Evolutionary conservation across 2,113 vertebrate genomes (phyloP).

Genomic region (Gnathonemus longibarbis): DNA sequence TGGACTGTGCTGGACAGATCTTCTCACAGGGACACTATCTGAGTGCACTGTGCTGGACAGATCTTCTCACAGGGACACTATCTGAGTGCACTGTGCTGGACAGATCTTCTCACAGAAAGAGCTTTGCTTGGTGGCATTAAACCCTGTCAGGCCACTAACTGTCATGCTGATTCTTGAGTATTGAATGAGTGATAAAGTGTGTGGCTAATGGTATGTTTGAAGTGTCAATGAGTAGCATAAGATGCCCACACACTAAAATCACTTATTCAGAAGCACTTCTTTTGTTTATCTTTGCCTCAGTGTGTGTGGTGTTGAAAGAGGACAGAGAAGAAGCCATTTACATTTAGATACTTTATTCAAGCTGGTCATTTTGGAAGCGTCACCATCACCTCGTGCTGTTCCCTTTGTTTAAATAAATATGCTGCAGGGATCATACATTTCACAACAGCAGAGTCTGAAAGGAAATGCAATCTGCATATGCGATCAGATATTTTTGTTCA

Average conservation of each 20-base stretch:
- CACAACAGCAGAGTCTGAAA: background rate
- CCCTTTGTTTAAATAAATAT: constrained; percentile 12
- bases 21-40: too few species aligned
- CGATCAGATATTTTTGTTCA: background rate
- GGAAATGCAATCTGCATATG: background rate
- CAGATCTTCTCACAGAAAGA: background rate
- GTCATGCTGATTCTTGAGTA: background rate
- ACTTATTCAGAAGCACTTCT: background rate
- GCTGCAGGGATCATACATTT: background rate
- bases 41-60: too few species aligned
- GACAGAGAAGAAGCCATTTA: background rate
- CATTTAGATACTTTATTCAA: constrained; percentile 16
- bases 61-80: background rate
- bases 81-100: background rate
- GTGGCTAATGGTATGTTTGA: background rate
- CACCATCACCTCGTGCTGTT: constrained; percentile 10
- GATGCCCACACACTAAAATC: background rate
- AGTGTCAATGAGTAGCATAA: background rate
- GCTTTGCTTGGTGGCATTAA: background rate
- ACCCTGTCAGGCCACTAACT: background rate
- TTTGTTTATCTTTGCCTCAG: background rate
- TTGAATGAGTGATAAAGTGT: background rate
- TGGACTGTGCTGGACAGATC: too few species aligned
- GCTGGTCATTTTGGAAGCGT: background rate
- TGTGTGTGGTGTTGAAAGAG: background rate